Evolutionary conservation across 2,113 vertebrate genomes (phyloP), one percentile per base, ranked within the genome.

Genomic region (Scopus umbretta): DNA sequence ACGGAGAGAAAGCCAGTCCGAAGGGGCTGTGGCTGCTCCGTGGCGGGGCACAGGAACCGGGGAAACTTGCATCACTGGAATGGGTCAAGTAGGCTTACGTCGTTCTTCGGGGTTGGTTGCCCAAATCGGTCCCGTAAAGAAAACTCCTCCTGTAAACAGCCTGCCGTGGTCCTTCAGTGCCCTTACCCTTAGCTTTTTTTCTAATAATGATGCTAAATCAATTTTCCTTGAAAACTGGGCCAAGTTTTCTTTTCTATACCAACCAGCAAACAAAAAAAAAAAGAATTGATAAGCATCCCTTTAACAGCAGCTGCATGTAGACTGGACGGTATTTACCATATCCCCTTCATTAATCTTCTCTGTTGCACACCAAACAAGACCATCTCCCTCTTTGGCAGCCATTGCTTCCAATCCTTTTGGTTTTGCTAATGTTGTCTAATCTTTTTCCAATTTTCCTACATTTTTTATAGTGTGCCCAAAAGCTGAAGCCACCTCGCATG

Each of bases 1-100:
- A 13, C 2, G 0, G 65, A 18, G 15, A 21, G 9, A n/a, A 30
- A 19, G 23, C 1, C 2, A 1, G 13, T 11, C 16, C 5, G 2
- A 42, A 67, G 14, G 13, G 34, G 23, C 22, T 12, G 1, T 13
- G 16, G 43, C 40, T 43, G 32, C 42, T 13, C 58, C 26, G 80
- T 19, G 34, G 7, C 65, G 7, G 22, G 23, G 5, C 6, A 10
- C 20, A 5, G 18, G 40, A 34, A 36, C 43, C 1, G 1, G 23
- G 9, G 45, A 45, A 52, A 32, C 22, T 4, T 23, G 45, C 25
- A 4, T 27, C 68, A 1, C 47, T 34, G 70, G 55, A 29, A 20
- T 19, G 42, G 55, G 38, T 74, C 25, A 2, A 45, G n/a, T 4
- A 30, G n/a, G 11, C 32, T n/a, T 26, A 9, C 13, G 13, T 40